phyloP scores from a whole-genome alignment of 2,888 invertebrate genomes.

The Cecidostiba fungosa region DNA sequence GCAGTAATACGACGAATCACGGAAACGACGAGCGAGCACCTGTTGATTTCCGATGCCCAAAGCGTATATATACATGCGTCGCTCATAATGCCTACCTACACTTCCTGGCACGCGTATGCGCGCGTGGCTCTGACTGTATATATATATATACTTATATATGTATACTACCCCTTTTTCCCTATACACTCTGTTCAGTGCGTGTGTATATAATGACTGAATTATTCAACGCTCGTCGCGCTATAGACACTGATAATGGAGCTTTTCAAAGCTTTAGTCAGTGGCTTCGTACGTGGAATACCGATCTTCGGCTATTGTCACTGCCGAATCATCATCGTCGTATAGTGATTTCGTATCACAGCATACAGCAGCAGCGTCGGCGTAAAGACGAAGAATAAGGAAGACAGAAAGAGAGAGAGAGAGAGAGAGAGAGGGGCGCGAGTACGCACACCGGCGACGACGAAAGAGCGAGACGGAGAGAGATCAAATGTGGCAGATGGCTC shows the following conservation, averaged over 20 bases:
- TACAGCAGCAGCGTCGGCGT: slow-evolving; percentile 32
- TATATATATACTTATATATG: not conserved
- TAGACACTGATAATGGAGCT: not conserved
- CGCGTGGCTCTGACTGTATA: not conserved
- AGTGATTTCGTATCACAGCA: slow-evolving; percentile 67
- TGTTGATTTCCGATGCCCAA: slow-evolving; percentile 54
- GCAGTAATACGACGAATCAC: not conserved
- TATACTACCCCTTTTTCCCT: not conserved
- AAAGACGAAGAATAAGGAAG: slow-evolving; percentile 13
- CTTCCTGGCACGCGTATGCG: not conserved
- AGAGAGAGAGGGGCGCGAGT: not conserved
- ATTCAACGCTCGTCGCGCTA: not conserved
- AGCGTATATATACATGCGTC: slow-evolving; percentile 4
- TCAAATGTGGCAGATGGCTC: slow-evolving; percentile 73
- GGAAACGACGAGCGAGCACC: slow-evolving; percentile 20
- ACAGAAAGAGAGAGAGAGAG: too few species aligned
- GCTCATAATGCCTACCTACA: not conserved
- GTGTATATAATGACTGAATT: not conserved
- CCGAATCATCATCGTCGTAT: not conserved
- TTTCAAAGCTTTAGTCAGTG: not conserved
- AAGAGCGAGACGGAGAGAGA: slow-evolving; percentile 54
- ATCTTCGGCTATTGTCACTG: slow-evolving; percentile 60
- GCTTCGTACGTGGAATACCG: not conserved
- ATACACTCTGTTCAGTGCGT: not conserved
- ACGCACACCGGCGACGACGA: slow-evolving; percentile 49